A percentile compares a stretch with the other conserved stretches of the same genome.
These are phyloP conservation scores for Leucoraja erinaceus DNA, from an alignment of 2,113 vertebrate species.

Conservation along the genomic window DNA sequence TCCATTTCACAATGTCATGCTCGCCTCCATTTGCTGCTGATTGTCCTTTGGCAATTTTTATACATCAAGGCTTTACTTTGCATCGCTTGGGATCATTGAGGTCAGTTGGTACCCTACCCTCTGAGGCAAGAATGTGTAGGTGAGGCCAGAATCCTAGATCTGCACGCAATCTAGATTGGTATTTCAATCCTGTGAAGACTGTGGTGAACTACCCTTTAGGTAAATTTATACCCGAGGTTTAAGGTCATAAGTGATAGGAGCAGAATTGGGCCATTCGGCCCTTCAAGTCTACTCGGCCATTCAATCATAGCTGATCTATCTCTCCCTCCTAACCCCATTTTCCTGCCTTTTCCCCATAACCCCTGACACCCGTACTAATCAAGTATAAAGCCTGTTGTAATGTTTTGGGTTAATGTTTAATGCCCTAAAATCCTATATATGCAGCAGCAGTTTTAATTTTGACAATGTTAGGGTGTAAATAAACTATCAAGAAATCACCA, in stretches of 20 bases:
- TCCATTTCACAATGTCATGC: no score
- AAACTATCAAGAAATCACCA: not conserved
- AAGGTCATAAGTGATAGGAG: no score
- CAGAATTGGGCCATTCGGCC: no score
- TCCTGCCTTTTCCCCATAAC: no score
- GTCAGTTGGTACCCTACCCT: not conserved
- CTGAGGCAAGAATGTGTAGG: not conserved
- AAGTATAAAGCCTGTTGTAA: not conserved
- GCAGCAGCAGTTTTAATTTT: not conserved
- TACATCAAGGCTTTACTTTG: not conserved
- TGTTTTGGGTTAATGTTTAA: not conserved
- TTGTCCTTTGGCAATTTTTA: not conserved
- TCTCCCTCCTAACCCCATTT: no score
- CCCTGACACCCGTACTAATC: not conserved
- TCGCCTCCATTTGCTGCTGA: no score
- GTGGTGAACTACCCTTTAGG: not conserved
- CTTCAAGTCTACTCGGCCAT: no score
- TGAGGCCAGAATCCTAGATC: not conserved
- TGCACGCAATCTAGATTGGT: not conserved
- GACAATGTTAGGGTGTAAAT: not conserved
- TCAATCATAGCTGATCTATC: no score
- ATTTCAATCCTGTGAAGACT: not conserved
- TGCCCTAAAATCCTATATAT: not conserved
- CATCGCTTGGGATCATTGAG: not conserved
- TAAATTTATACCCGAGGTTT: not conserved